Base-by-base conservation (phyloP, 2,888 invertebrate species). In the Eucriotettix oculatus region DNA sequence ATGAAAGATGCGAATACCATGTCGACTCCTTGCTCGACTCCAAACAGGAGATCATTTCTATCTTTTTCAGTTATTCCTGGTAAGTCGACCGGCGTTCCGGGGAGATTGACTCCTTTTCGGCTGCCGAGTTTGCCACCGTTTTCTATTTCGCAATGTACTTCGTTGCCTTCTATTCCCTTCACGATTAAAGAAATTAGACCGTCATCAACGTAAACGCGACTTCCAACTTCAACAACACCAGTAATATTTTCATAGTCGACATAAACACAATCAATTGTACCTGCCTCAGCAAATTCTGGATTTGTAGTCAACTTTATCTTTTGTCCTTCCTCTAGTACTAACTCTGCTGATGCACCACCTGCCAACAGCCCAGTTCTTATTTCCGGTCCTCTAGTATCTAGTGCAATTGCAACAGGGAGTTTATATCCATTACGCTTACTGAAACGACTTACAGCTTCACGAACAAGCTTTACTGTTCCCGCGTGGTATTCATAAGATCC, bases 1-100 rank as follows among this genome's bases (percentile, higher is more conserved):
- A 98, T 96, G 76, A 99, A 99, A 0, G 97, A 97, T 0, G 97
- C 97, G 74, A 99, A 99, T 61, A 98, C 83, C 85, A 98, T 96
- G 71, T 99, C 95, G 58, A 95, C 89, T 66, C 79, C 86, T 73
- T 94, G 90, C 67, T 92, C 88, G 9, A 95, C 90, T 58, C 93
- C 96, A 71, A 97, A 95, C 65, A 82, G 73, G 65, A 97, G 77
- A 72, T 97, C 97, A n/a, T 85, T 80, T 71, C 88, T 91, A 75
- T 99, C 98, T 75, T 97, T 97, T 70, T 94, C 94, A 0, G 97
- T 96, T 0, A 99, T 96, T 9, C 97, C 95, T 0, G 98, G 98
- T 67, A 99, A 77, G 74, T 98, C 97, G 1, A 98, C 96, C 0
- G 90, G 87, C 0, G 95, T 84, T 5, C 97, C 97, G 0, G 98